Conservation (phyloP, 2,888 invertebrate species). For the Liodrosophila aerea region DNA sequence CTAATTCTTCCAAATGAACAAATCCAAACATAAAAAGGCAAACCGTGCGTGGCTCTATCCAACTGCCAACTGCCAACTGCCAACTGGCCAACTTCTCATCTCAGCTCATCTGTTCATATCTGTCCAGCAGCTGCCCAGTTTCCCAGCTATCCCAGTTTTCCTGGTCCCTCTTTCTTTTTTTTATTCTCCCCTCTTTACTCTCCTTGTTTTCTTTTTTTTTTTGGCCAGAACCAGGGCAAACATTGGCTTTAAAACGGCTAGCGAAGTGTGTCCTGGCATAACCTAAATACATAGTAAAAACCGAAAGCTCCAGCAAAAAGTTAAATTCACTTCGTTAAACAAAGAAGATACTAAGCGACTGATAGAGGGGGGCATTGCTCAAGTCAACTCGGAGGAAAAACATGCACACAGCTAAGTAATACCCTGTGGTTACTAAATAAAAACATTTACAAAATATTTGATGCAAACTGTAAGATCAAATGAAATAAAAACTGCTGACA, state of each 20-base stretch:
- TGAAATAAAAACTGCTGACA: too few relatives aligned
- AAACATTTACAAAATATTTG: too few relatives aligned
- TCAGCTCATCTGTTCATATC: too few relatives aligned
- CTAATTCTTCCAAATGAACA: conserved; percentile 69
- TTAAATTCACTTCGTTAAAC: conserved; percentile 60
- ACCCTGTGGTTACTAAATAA: too few relatives aligned
- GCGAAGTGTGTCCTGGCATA: conserved; percentile 22
- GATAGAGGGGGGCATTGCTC: conserved; percentile 1
- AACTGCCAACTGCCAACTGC: conserved; percentile 3
- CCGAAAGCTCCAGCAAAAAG: conserved; percentile 51
- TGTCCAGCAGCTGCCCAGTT: conserved; percentile 13
- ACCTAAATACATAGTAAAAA: conserved; percentile 51
- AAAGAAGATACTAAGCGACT: conserved; percentile 29
- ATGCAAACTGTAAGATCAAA: too few relatives aligned
- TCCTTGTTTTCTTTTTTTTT: neutral
- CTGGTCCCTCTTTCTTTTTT: neutral
- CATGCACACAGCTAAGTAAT: neutral
- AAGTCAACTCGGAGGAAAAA: neutral
- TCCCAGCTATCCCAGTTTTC: conserved; percentile 19
- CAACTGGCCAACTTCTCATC: too few relatives aligned
- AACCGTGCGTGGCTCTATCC: conserved; percentile 28
- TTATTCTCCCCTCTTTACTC: too few relatives aligned
- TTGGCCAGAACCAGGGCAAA: conserved; percentile 23
- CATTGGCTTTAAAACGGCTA: conserved; percentile 32
- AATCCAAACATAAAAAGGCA: conserved; percentile 40